phyloP scores from a whole-genome alignment of 53 echinoderm and acorn worm genomes.

The Actinopyga echinites region DNA sequence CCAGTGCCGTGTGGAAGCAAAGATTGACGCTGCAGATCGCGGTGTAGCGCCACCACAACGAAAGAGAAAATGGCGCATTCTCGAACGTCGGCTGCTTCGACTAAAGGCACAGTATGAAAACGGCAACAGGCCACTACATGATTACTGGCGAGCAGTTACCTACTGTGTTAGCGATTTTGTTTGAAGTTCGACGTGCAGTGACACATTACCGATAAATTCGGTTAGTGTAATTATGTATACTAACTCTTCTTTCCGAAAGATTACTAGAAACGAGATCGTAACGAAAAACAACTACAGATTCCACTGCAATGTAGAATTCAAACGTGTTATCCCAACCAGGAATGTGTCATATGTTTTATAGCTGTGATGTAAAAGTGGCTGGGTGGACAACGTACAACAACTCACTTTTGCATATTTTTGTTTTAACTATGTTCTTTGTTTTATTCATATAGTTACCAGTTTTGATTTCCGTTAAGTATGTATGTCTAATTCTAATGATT shows the following conservation, averaged over 20 bases:
- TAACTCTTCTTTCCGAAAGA: neutral
- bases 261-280: neutral
- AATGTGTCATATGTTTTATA: neutral
- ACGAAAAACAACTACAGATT: neutral
- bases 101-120: slow-evolving; percentile 40
- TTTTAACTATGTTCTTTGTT: neutral
- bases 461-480: neutral
- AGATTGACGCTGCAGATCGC: neutral
- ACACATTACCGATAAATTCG: slow-evolving; percentile 1
- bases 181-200: slow-evolving; percentile 2
- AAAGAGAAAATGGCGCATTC: slow-evolving; percentile 44
- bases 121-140: slow-evolving; percentile 28
- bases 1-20: slow-evolving; percentile 8
- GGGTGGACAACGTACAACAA: neutral
- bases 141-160: slow-evolving; percentile 49
- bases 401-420: neutral
- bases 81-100: slow-evolving; percentile 25
- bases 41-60: slow-evolving; percentile 22
- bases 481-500: neutral
- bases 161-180: slow-evolving; percentile 30
- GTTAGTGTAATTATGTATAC: slow-evolving; percentile 1
- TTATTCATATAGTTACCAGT: too few species aligned
- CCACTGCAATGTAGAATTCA: neutral
- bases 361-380: neutral
- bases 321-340: neutral